Base-by-base conservation (phyloP, 2,888 invertebrate genomes). In the Mesorhabditis sp. region DNA sequence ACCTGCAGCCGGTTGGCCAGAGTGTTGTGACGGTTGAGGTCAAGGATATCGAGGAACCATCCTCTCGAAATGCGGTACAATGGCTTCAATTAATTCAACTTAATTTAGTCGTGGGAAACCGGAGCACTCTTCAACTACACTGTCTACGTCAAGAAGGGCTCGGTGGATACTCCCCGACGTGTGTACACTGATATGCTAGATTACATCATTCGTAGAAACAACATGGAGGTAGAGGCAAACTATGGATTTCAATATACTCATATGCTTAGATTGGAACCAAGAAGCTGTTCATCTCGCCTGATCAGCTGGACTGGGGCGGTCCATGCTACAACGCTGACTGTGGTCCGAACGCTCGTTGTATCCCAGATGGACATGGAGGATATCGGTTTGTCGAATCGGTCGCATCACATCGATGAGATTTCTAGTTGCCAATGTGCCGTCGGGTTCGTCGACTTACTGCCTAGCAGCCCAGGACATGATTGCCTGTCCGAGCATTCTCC, bases 111-210 rank as follows among this genome's bases (percentile, higher is more conserved):
- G 10, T 82, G 81, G 81, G 74, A 77, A 50, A 68, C 73, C 10
- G 83, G 83, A 42, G 71, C 80, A n/a, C 72, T 82, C 43, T 82
- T 76, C 79, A 83, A 83, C 67, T 83, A 80, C 75, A 82, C 82
- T 2, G 71, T 76, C 42, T 74, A 80, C 68, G 80, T 82, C 71
- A 75, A 75, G 61, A 69, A 70, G 6, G 81, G 80, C 62, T 66
- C 72, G 28, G 80, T 80, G 4, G 76, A 74, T 43, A 77, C 77
- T 67, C 81, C 81, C 10, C 45, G 66, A 6, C 69, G 68, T 44
- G 79, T 80, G 6, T 80, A 75, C 75, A 75, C 75, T 10, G 77
- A 79, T 45, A 66, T 80, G 2, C 70, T 78, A 50, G 79, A 80
- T 6, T 81, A 78, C 70, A 81, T 81, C 68, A 66, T 63, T 41